Base-by-base conservation (phyloP, 2,113 vertebrate genomes). In the Brachirus orientalis region DNA sequence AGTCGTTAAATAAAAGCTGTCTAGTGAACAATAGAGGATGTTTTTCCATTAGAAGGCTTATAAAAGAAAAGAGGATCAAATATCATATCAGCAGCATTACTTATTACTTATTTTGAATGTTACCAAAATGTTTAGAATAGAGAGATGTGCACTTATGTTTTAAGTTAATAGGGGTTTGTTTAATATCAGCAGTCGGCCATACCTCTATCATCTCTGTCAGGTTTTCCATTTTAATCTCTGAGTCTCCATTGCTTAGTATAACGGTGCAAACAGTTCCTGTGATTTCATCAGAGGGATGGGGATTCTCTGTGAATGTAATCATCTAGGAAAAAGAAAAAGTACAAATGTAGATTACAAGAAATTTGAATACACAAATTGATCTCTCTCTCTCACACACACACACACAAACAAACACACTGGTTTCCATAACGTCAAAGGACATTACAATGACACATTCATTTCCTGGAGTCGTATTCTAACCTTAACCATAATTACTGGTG, bases 141-240 rank as follows among this genome's bases (percentile, higher is more conserved):
- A n/a, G n/a, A n/a, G n/a, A 28, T 28, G 28, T 28, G 28, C 28
- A 28, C 28, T 28, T 28, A 28, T 28, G 28, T 4, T 28, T 1
- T 28, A 4, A 4, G 28, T 28, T 28, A 28, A 4, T 28, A 28
- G 2, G n/a, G 28, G 28, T 28, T 1, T 28, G 28, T 28, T 28
- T 28, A 28, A 28, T 28, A 6, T 28, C 28, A 28, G 28, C 28
- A 28, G 10, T 4, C 56, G 8, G 10, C 13, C 48, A 20, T 80
- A 95, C 94, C 93, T 94, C 85, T 43, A 95, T 84, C 63, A 33
- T 63, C 38, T 92, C 69, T 9, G 79, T 0, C 47, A 95, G 75
- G 60, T 92, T 83, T 10, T 1, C 0, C 35, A 94, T 8, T 2
- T 46, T 56, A 33, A 95, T 55, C 3, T 77, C 13, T 6, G 22